Percentiles rank a stretch among this genome's conserved stretches.
phyloP scores from a whole-genome alignment of 2,113 vertebrate genomes.

The Pluvianellus socialis region DNA sequence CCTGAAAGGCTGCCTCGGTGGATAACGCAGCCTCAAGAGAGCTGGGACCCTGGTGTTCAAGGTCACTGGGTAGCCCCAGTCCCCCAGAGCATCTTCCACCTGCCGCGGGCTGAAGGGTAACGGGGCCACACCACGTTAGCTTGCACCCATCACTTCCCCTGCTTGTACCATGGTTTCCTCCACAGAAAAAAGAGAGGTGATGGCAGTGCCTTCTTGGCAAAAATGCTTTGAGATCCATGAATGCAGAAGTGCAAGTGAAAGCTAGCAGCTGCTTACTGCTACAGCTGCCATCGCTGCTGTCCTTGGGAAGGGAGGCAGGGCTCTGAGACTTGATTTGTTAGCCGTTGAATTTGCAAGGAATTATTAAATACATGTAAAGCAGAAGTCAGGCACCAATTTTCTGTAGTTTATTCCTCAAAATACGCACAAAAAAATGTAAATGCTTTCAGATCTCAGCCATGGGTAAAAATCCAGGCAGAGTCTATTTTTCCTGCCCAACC shows the following conservation, averaged over 20 bases:
- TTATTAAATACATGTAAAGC: not conserved
- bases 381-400: fast-evolving
- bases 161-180: not conserved
- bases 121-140: fast-evolving
- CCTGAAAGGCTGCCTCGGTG: not conserved
- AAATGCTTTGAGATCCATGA: not conserved
- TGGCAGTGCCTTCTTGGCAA: not conserved
- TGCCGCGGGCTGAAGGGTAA: not conserved
- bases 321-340: not conserved
- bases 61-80: not conserved
- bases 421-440: not conserved
- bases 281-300: not conserved
- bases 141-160: not conserved
- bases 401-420: not conserved
- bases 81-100: not conserved
- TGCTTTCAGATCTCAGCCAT: not conserved
- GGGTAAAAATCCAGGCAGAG: not conserved
- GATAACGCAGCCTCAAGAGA: not conserved
- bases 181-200: fast-evolving
- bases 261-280: not conserved
- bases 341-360: not conserved
- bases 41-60: not conserved
- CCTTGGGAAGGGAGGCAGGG: not conserved
- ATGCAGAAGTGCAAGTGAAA: not conserved
- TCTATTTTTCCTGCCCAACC: not conserved